Percentiles rank a stretch among this genome's conserved stretches.
phyloP scores from a whole-genome alignment of 2,113 vertebrate genomes.

The Prietella phreatophila region DNA sequence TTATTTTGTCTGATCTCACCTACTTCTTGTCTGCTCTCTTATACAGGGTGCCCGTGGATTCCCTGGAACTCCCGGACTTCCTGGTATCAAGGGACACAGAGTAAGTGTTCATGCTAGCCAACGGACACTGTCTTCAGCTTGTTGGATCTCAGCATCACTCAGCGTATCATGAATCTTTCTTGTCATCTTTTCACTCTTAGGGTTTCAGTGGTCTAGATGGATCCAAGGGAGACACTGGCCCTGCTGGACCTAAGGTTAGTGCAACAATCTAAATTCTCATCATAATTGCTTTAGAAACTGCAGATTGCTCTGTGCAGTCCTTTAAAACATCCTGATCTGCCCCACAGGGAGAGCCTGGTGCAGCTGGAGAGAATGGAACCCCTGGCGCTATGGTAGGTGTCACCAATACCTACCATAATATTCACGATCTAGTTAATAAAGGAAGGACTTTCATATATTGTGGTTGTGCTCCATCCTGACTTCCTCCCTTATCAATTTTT shows the following conservation, averaged over 20 bases:
- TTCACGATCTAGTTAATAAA: not conserved
- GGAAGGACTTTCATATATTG: not conserved
- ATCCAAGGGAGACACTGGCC: slow-evolving; percentile 90
- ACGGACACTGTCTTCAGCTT: not conserved
- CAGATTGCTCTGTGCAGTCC: not conserved
- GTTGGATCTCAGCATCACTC: not conserved
- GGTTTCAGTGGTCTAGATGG: slow-evolving; percentile 98
- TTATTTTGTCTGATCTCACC: not conserved
- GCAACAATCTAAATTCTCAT: not conserved
- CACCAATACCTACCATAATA: not conserved
- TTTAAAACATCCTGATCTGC: slow-evolving; percentile 22
- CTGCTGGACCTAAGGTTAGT: slow-evolving; percentile 92
- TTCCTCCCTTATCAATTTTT: not conserved
- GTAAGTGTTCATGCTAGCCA: slow-evolving; percentile 73
- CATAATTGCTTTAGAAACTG: not conserved
- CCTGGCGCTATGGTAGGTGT: slow-evolving; percentile 89
- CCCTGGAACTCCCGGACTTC: slow-evolving; percentile 95
- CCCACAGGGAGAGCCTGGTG: slow-evolving; percentile 85
- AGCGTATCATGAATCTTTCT: not conserved
- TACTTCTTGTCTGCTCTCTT: not conserved
- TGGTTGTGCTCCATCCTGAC: not conserved
- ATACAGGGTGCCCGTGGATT: slow-evolving; percentile 92
- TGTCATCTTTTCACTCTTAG: slow-evolving; percentile 62
- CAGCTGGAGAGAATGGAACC: slow-evolving; percentile 91
- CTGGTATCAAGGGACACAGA: slow-evolving; percentile 98